phyloP scores from a whole-genome alignment of 2,888 invertebrate species.

The Drosophila kuntzei region DNA sequence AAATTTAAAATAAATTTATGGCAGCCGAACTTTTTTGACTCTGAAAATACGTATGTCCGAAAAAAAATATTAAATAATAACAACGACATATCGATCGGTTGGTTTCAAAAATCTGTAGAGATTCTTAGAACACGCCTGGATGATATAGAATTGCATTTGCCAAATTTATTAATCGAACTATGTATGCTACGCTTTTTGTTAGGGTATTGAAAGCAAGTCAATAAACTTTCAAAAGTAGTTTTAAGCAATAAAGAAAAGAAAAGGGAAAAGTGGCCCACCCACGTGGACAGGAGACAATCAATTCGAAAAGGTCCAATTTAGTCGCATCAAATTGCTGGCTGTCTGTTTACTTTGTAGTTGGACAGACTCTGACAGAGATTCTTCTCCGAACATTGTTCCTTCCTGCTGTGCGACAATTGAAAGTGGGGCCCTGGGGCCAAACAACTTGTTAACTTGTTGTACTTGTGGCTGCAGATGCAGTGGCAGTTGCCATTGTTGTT shows the following conservation, averaged over 20 bases:
- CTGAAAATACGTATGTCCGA: no score
- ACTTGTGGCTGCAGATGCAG: slow-evolving; percentile 25
- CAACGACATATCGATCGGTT: no score
- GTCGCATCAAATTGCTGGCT: slow-evolving; percentile 57
- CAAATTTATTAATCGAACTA: no score
- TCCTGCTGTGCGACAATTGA: slow-evolving; percentile 73
- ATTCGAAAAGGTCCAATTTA: slow-evolving; percentile 65
- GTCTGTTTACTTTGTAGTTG: slow-evolving; percentile 21
- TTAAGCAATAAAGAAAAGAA: slow-evolving; percentile 3
- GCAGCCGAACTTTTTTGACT: no score
- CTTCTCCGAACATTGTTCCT: slow-evolving; percentile 15
- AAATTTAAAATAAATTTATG: no score
- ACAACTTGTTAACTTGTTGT: slow-evolving; percentile 73
- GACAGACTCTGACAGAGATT: slow-evolving; percentile 7
- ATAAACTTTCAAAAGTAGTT: slow-evolving; percentile 43
- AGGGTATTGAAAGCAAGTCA: slow-evolving; percentile 16
- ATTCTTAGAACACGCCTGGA: no score
- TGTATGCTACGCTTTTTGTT: background rate
- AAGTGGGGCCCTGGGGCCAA: slow-evolving; percentile 63
- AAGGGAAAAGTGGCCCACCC: slow-evolving; percentile 52
- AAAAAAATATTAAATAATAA: no score
- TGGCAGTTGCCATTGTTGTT: slow-evolving; percentile 22
- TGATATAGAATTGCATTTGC: no score
- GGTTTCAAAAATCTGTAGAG: no score
- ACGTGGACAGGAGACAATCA: slow-evolving; percentile 58